Conservation (phyloP, 1,140 invertebrate genomes). For the Reticulitermes speratus region DNA sequence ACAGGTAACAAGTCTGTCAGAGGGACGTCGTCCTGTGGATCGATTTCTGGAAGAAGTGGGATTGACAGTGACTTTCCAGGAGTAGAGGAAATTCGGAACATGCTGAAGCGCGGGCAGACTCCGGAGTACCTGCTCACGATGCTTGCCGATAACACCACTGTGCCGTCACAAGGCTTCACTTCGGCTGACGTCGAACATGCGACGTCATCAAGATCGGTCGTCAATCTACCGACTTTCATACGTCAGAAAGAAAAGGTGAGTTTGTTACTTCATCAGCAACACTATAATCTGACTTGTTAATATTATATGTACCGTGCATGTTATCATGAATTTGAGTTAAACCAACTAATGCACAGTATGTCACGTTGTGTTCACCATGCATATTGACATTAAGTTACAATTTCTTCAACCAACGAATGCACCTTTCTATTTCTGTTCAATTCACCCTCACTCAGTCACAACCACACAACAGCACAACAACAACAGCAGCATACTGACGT, state of each 20-base stretch:
- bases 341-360: too few species aligned
- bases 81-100: constrained; percentile 63
- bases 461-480: too few species aligned
- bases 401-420: too few species aligned
- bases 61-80: constrained; percentile 40
- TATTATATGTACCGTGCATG: too few species aligned
- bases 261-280: not conserved
- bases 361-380: too few species aligned
- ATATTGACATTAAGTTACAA: too few species aligned
- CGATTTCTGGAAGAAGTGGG: constrained; percentile 44
- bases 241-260: constrained; percentile 65
- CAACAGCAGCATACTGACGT: too few species aligned
- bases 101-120: constrained; percentile 62
- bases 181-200: not conserved
- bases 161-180: not conserved
- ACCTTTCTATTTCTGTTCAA: too few species aligned
- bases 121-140: constrained; percentile 63
- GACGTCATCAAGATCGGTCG: constrained; percentile 56
- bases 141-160: constrained; percentile 51
- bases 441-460: too few species aligned
- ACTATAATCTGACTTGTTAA: too few species aligned
- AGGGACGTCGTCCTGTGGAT: constrained; percentile 50
- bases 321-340: too few species aligned
- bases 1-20: constrained; percentile 44
- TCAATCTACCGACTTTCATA: constrained; percentile 73